Percentiles rank a stretch among this genome's conserved stretches.
These are phyloP conservation scores for Heliconius eleuchia DNA, from an alignment of 1,140 invertebrate species.

Conservation along the genomic window DNA sequence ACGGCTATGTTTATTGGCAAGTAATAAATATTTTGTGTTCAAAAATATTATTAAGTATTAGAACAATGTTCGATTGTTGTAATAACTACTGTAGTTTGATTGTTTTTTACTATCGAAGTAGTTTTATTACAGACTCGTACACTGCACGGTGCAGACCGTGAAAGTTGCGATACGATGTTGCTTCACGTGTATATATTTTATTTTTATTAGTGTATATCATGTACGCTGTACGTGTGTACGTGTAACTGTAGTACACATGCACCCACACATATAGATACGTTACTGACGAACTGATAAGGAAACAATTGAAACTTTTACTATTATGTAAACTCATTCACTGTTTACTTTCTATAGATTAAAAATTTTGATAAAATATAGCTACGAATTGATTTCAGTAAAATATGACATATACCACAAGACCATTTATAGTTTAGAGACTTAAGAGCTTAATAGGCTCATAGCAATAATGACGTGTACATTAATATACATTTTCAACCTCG, in stretches of 20 bases:
- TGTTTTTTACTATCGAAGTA: not conserved
- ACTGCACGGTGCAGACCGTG: not conserved
- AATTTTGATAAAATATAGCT: no score
- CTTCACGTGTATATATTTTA: not conserved
- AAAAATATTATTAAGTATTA: no score
- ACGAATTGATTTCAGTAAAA: no score
- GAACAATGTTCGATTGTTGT: not conserved
- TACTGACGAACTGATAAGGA: not conserved
- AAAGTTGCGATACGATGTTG: not conserved
- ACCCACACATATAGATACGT: not conserved
- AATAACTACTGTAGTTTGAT: not conserved
- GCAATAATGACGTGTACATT: no score
- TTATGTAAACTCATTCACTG: conserved; percentile 6
- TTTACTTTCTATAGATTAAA: conserved; percentile 6
- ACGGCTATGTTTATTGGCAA: not conserved
- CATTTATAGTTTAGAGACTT: no score
- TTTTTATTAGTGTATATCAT: not conserved
- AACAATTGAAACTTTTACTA: conserved; percentile 8
- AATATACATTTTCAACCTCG: not conserved
- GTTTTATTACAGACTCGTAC: not conserved
- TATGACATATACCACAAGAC: no score
- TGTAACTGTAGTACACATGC: not conserved
- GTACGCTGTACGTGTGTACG: not conserved
- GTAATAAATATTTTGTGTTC: not conserved
- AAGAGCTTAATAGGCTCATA: no score